These are phyloP conservation scores for Apocheima hispidaria DNA, from an alignment of 2,888 invertebrate genomes.

Conservation along the genomic window DNA sequence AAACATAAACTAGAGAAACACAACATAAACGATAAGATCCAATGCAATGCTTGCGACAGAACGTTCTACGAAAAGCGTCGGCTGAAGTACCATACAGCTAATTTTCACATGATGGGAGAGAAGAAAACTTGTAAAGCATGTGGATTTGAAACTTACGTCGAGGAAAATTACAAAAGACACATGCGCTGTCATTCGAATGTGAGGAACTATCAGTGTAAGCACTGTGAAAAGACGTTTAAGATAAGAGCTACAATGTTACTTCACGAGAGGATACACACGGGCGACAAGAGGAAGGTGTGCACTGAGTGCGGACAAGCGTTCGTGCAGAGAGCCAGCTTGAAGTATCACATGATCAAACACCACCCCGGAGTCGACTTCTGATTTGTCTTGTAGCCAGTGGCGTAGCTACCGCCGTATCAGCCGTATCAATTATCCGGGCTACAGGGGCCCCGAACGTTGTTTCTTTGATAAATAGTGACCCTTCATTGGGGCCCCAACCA, in stretches of 20 bases:
- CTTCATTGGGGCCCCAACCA: too few species aligned
- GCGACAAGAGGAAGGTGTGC: slow-evolving; percentile 41
- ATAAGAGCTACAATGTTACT: background rate
- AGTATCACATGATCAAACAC: slow-evolving; percentile 50
- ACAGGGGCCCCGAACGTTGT: too few species aligned
- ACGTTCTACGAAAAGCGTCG: slow-evolving; percentile 1
- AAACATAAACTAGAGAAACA: slow-evolving; percentile 57
- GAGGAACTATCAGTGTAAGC: background rate
- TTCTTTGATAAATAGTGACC: too few species aligned
- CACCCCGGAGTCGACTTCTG: slow-evolving; percentile 10
- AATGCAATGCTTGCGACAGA: slow-evolving; percentile 45
- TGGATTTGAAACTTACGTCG: slow-evolving; percentile 64
- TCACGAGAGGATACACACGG: slow-evolving; percentile 28
- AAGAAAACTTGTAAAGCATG: slow-evolving; percentile 53
- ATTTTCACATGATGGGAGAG: slow-evolving; percentile 40
- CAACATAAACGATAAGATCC: slow-evolving; percentile 44
- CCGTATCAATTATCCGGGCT: too few species aligned
- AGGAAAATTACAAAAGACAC: slow-evolving; percentile 65
- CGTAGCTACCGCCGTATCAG: too few species aligned
- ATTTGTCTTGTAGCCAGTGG: too few species aligned
- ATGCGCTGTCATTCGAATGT: slow-evolving; percentile 45
- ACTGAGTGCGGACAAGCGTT: slow-evolving; percentile 47
- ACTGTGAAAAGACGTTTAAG: slow-evolving; percentile 19
- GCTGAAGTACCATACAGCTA: slow-evolving; percentile 61
- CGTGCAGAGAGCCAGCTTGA: slow-evolving; percentile 50